Conservation (phyloP, 1,140 invertebrate genomes). For the Ips nitidus region DNA sequence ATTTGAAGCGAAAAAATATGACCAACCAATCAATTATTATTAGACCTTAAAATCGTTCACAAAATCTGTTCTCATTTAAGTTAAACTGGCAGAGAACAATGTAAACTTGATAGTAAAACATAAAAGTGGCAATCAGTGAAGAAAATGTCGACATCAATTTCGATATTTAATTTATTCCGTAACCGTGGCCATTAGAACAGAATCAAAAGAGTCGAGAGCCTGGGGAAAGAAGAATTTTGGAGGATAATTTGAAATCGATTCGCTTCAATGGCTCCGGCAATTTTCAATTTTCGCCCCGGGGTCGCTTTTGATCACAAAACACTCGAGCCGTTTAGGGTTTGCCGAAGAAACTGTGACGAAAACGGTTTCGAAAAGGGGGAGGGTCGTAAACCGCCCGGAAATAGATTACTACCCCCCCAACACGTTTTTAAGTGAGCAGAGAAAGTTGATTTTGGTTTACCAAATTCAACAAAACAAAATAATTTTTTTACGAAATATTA, state of each 20-base stretch:
- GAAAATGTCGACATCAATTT: not conserved
- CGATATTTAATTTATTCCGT: constrained; percentile 14
- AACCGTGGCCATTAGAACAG: constrained; percentile 2
- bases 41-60: no score
- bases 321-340: constrained; percentile 14
- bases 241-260: constrained; percentile 15
- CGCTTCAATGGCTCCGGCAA: constrained; percentile 17
- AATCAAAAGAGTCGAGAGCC: constrained; percentile 5
- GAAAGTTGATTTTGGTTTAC: no score
- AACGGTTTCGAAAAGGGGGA: constrained; percentile 9
- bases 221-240: constrained; percentile 4
- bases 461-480: no score
- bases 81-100: no score
- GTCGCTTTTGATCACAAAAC: constrained; percentile 22
- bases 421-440: not conserved
- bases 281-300: constrained; percentile 23
- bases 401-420: constrained; percentile 1
- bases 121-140: not conserved
- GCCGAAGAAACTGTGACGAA: constrained; percentile 22
- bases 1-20: no score
- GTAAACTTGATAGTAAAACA: no score
- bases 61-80: no score
- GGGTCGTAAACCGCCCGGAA: constrained; percentile 8
- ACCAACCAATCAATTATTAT: no score
- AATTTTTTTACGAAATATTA: no score